Evolutionary conservation across 2,797 vertebrate species (phyloP), one percentile per base, ranked within the genome.

Genomic region (Brachyalestes nurse): DNA sequence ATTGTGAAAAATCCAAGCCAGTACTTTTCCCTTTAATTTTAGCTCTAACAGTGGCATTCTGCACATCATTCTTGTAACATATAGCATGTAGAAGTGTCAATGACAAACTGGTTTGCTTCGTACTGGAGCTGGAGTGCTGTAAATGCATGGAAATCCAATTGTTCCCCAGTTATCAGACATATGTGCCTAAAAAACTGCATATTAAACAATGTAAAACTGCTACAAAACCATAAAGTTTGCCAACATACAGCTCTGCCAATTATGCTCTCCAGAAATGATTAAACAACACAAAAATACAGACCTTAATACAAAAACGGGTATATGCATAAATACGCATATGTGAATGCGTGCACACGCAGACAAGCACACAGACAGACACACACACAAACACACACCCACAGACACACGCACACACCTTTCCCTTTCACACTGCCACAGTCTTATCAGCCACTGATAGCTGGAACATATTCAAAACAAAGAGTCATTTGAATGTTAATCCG

Each of bases 171-270:
- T 47, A 42, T 72, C 69, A 77, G 66, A 71, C 65, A 62, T 49
- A 67, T 21, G 38, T 66, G 53, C 80, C 57, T 7, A 34, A 77
- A 72, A 69, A 77, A 72, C 74, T 82, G 79, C 78, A 79, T 86
- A 82, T 40, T 82, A 55, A 77, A 78, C 28, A 74, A 85, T 61
- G 62, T 81, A 76, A 82, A 85, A 85, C 72, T 85, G 85, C 85
- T 88, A 83, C 83, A 80, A 80, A 81, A 82, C 79, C 75, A 82
- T 66, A 78, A 65, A 38, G 40, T 65, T 71, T n/a, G 51, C 73
- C 51, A 60, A 45, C 16, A 17, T 77, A 19, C 65, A 58, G 34
- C 28, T 85, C 70, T 40, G 60, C 45, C 79, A 45, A 75, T 61
- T 67, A 73, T 64, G 80, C 16, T 66, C n/a, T 25, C 47, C 23